phyloP scores from a whole-genome alignment of 2,797 vertebrate genomes.

The Atherinosoma microstoma region DNA sequence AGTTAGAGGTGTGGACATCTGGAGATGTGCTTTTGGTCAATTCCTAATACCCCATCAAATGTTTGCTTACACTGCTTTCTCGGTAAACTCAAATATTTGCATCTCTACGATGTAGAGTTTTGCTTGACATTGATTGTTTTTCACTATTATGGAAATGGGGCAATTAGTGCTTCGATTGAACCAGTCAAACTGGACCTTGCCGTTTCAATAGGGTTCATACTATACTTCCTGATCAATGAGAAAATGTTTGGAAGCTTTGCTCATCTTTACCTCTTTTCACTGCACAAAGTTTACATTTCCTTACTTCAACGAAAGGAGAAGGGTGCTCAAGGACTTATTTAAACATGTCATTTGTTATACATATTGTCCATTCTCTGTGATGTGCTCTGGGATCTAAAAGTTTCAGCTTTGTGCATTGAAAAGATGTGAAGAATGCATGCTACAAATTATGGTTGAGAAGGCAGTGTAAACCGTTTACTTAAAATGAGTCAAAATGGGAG shows the following conservation, averaged over 20 bases:
- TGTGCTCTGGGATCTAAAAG: slow-evolving; percentile 52
- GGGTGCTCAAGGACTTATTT: slow-evolving; percentile 65
- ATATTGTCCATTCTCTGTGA: slow-evolving; percentile 66
- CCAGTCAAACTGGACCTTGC: slow-evolving; percentile 78
- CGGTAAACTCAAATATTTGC: slow-evolving; percentile 73
- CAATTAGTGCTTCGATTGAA: slow-evolving; percentile 54
- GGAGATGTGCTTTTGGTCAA: slow-evolving; percentile 78
- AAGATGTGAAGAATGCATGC: slow-evolving; percentile 82
- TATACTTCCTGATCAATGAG: slow-evolving; percentile 80
- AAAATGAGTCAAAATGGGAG: slow-evolving; percentile 86
- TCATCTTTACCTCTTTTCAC: slow-evolving; percentile 85
- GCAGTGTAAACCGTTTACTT: slow-evolving; percentile 82
- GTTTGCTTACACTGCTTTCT: slow-evolving; percentile 88
- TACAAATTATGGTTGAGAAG: slow-evolving; percentile 83
- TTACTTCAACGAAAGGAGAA: slow-evolving; percentile 54
- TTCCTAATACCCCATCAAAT: slow-evolving; percentile 54
- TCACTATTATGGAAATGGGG: slow-evolving; percentile 44
- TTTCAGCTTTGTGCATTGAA: slow-evolving; percentile 86
- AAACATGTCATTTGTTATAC: slow-evolving; percentile 62
- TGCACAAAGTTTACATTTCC: slow-evolving; percentile 84
- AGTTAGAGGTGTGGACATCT: slow-evolving; percentile 81
- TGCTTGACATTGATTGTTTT: slow-evolving; percentile 46
- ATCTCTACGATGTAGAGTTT: slow-evolving; percentile 47
- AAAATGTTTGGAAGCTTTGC: slow-evolving; percentile 79
- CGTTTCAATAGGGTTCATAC: slow-evolving; percentile 91